Evolutionary conservation across 2,113 vertebrate genomes (phyloP), one percentile per base, ranked within the genome.

Genomic region (Eudyptes chrysolophus): DNA sequence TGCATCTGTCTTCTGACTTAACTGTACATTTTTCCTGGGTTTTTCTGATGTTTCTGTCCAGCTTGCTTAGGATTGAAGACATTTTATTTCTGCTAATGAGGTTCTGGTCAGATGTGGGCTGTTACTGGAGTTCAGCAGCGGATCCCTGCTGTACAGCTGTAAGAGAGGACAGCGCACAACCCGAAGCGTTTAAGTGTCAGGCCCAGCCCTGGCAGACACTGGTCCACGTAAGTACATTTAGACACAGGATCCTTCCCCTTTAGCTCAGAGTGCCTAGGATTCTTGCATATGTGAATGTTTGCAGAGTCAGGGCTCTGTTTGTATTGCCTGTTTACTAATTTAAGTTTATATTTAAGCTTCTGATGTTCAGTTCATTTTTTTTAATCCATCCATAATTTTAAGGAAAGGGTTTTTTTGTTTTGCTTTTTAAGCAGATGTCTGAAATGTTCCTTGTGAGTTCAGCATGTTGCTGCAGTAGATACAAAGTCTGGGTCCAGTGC

Each of bases 251-350:
- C 77, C 77, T 87, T 90, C 64, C 34, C 30, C 52, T 95, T 2
- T 0, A 84, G 55, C 65, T 84, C 72, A 22, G 42, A 49, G 76
- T 55, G 64, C 34, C 55, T 42, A 19, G 60, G 21, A 44, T 57
- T 94, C 93, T 89, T 90, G n/a, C 48, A 81, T 82, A 84, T 64
- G 64, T 94, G 95, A 90, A 94, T 84, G 71, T 78, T 89, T 89
- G 76, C 86, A 64, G 58, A 84, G 44, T 71, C 76, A 54, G 44
- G 52, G 55, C 42, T 86, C 86, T 89, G 36, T 90, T 95, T 97
- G 32, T 46, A 71, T 84, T 94, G 88, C 55, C 52, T 61, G 32
- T 60, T 94, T 75, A 75, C 75, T 92, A 88, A 92, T 83, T 77
- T 54, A 65, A 87, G 55, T 95, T 94, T 84, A 42, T 89, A 48